Percentiles rank a stretch among this genome's conserved stretches.
phyloP scores from a whole-genome alignment of 2,113 vertebrate genomes.

The Isurus oxyrinchus region DNA sequence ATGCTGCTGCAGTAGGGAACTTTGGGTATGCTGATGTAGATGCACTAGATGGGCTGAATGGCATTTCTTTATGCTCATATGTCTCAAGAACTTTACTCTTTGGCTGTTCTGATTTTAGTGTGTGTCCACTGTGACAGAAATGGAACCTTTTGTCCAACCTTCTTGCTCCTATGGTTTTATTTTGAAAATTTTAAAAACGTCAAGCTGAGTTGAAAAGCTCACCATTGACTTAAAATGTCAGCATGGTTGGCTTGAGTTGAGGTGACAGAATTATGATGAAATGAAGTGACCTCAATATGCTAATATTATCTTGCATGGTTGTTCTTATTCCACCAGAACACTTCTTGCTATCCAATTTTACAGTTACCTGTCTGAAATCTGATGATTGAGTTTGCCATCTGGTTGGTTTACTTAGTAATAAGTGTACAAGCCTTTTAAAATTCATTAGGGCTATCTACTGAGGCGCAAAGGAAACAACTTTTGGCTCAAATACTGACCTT shows the following conservation, averaged over 20 bases:
- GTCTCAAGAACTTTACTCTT: neutral
- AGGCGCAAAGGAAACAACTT: neutral
- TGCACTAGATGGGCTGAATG: neutral
- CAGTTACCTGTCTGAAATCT: no score
- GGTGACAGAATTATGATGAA: neutral
- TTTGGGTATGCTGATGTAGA: neutral
- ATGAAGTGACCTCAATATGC: neutral
- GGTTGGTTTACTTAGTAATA: neutral
- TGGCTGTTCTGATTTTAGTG: neutral
- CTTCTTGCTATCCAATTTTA: neutral
- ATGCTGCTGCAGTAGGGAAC: neutral
- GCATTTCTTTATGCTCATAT: neutral
- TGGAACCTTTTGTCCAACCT: no score
- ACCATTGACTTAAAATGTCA: neutral
- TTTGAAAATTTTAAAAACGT: no score
- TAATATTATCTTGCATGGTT: neutral
- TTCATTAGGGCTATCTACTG: neutral
- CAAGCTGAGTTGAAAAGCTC: neutral
- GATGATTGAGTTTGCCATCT: no score
- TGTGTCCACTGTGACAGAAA: no score
- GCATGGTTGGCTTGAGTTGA: neutral
- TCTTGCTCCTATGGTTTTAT: no score
- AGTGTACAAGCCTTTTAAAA: neutral
- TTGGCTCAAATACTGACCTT: neutral
- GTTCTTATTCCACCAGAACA: neutral